phyloP scores from a whole-genome alignment of 2,113 vertebrate genomes.

The Litocranius walleri region DNA sequence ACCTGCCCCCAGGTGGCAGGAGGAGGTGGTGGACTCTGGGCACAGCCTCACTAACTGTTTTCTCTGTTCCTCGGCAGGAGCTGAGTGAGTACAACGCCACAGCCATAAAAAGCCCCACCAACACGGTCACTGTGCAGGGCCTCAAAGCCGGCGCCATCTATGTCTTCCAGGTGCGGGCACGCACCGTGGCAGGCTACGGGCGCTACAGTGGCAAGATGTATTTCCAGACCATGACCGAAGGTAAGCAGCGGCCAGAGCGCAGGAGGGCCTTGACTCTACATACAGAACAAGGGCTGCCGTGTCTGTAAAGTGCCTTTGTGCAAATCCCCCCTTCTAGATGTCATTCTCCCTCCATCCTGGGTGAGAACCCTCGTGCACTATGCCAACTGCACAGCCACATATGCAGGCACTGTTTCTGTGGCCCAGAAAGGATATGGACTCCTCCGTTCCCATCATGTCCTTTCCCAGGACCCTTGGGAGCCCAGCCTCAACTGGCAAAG shows the following conservation, averaged over 20 bases:
- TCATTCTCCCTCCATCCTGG: neutral
- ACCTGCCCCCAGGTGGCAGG: neutral
- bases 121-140: constrained; percentile 89
- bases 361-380: neutral
- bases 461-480: neutral
- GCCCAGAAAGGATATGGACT: neutral
- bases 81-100: constrained; percentile 91
- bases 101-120: constrained; percentile 93
- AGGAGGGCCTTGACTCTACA: neutral
- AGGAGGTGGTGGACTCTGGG: neutral
- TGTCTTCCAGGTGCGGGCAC: constrained; percentile 95
- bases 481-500: neutral
- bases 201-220: constrained; percentile 98
- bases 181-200: constrained; percentile 95
- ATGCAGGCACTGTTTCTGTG: neutral
- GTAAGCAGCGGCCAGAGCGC: constrained; percentile 73
- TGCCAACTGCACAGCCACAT: neutral
- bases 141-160: constrained; percentile 94
- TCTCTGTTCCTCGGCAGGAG: constrained; percentile 81
- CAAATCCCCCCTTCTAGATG: neutral
- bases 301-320: neutral
- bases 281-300: neutral
- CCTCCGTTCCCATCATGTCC: neutral
- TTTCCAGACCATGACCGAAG: constrained; percentile 98
- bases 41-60: neutral